phyloP scores from a whole-genome alignment of 2,113 vertebrate genomes.

The Ancistrus triradiatus region DNA sequence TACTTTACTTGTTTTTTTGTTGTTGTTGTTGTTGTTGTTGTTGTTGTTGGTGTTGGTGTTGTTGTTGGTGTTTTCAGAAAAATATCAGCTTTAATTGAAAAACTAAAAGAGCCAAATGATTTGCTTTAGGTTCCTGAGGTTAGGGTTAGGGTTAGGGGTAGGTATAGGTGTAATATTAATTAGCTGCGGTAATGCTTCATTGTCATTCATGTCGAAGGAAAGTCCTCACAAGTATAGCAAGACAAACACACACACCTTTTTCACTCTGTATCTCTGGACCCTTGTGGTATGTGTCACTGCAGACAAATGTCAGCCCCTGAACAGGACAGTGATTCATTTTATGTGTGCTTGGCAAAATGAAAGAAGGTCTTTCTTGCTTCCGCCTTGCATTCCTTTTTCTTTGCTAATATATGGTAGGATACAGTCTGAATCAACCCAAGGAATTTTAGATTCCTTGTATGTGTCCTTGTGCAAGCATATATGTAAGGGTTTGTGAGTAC shows the following conservation, averaged over 20 bases:
- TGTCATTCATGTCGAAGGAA: too few relatives aligned
- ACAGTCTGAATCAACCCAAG: not conserved
- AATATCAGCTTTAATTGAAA: too few relatives aligned
- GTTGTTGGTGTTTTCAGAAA: too few relatives aligned
- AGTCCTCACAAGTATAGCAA: too few relatives aligned
- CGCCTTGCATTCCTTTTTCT: constrained; percentile 38
- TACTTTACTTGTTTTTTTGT: too few relatives aligned
- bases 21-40: too few relatives aligned
- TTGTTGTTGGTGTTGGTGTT: too few relatives aligned
- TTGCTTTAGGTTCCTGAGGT: too few relatives aligned
- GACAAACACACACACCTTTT: constrained; percentile 17
- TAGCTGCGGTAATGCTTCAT: too few relatives aligned
- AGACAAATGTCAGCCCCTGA: constrained; percentile 69
- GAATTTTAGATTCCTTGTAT: constrained; percentile 49
- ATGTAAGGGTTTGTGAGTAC: not conserved
- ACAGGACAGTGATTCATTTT: constrained; percentile 71
- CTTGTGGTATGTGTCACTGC: constrained; percentile 69
- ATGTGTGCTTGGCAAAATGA: constrained; percentile 65
- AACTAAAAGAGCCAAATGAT: too few relatives aligned
- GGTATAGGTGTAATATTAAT: too few relatives aligned
- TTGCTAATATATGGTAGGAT: constrained; percentile 29
- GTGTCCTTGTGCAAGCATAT: not conserved
- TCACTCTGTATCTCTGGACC: constrained; percentile 59
- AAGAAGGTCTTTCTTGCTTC: constrained; percentile 69
- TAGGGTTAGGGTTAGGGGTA: too few relatives aligned